phyloP scores from a whole-genome alignment of 2,888 invertebrate genomes.

The Thysanoteuthis rhombus region DNA sequence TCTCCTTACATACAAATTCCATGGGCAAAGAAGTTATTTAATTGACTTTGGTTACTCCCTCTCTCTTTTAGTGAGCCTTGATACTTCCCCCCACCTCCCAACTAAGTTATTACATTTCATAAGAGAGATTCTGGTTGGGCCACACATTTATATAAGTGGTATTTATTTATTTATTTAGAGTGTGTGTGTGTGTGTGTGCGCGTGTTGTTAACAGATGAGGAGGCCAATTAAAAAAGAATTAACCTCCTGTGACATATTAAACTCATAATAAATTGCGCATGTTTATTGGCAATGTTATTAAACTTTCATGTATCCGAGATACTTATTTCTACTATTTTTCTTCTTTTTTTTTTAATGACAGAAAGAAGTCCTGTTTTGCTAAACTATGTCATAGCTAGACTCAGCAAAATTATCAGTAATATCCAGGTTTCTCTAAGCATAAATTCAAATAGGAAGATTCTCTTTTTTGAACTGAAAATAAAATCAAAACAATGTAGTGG shows the following conservation, averaged over 20 bases:
- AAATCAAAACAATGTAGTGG: too few relatives aligned
- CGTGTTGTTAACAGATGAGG: not conserved
- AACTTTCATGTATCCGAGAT: not conserved
- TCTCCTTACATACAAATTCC: not conserved
- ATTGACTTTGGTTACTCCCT: not conserved
- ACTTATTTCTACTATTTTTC: not conserved
- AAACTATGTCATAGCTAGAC: not conserved
- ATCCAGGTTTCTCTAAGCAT: too few relatives aligned
- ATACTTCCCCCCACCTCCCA: not conserved
- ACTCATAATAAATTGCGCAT: not conserved
- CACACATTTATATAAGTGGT: not conserved
- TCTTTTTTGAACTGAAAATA: too few relatives aligned
- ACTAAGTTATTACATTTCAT: not conserved
- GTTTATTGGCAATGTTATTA: not conserved
- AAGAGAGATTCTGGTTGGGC: not conserved
- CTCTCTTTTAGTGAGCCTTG: not conserved
- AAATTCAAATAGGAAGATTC: too few relatives aligned
- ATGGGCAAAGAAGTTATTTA: not conserved
- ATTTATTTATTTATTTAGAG: not conserved
- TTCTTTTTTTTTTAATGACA: not conserved
- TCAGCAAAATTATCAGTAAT: too few relatives aligned
- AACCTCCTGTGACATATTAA: not conserved
- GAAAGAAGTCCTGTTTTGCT: not conserved
- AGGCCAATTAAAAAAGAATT: not conserved
- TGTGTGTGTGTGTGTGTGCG: not conserved